A percentile compares a stretch with the other conserved stretches of the same genome.
These are phyloP conservation scores for Heterochromis multidens DNA, from an alignment of 2,113 vertebrate genomes.

Conservation along the genomic window DNA sequence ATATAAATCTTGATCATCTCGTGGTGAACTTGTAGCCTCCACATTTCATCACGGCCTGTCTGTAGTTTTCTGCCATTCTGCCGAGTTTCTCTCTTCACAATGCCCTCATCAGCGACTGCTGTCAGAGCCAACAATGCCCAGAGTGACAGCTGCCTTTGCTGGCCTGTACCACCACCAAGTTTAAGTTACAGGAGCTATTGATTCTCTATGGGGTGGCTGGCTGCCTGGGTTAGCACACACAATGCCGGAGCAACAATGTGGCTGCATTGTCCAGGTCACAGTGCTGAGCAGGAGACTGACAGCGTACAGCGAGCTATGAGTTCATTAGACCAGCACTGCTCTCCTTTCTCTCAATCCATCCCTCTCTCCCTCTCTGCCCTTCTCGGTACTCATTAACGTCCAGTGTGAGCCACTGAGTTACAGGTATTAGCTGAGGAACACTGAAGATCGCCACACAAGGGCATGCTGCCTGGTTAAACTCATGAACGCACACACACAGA, in stretches of 20 bases:
- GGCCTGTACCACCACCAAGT: slow-evolving; percentile 27
- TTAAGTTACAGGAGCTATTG: slow-evolving; percentile 61
- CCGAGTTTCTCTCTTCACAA: slow-evolving; percentile 34
- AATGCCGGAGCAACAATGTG: slow-evolving; percentile 44
- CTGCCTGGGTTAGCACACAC: slow-evolving; percentile 50
- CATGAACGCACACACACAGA: slow-evolving; percentile 5
- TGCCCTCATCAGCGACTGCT: slow-evolving; percentile 51
- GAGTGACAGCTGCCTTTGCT: slow-evolving; percentile 53
- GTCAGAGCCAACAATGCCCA: slow-evolving; percentile 54
- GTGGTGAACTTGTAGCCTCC: slow-evolving; percentile 14
- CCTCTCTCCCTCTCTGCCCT: slow-evolving; percentile 7
- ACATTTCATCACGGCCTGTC: background rate
- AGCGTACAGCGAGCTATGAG: slow-evolving; percentile 37
- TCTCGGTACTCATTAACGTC: slow-evolving; percentile 61
- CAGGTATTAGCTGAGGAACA: slow-evolving; percentile 52
- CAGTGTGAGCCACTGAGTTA: slow-evolving; percentile 52
- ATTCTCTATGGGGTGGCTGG: slow-evolving; percentile 43
- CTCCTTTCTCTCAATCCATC: background rate
- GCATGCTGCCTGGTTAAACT: slow-evolving; percentile 38
- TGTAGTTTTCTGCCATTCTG: background rate
- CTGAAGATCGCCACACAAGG: slow-evolving; percentile 22
- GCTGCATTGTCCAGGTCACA: slow-evolving; percentile 56
- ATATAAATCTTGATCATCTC: slow-evolving; percentile 4
- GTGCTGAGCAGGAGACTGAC: slow-evolving; percentile 64
- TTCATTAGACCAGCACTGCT: slow-evolving; percentile 60